Evolutionary conservation across 2,797 vertebrate species (phyloP).

Genomic region (Botia kubotai): DNA sequence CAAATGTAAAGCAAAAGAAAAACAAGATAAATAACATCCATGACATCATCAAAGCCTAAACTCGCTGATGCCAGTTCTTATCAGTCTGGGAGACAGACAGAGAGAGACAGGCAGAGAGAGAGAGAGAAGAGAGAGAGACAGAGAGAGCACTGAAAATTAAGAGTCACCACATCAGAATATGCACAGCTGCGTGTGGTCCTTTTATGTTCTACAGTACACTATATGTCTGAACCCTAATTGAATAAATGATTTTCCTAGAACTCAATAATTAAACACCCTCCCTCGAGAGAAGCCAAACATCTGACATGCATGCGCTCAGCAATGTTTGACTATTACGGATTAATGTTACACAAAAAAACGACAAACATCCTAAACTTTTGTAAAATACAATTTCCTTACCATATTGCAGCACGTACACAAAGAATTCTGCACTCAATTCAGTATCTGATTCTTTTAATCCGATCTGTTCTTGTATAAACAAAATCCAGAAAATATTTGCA

Average conservation of each 20-base stretch:
- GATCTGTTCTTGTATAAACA: background rate
- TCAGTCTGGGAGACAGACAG: slow-evolving; percentile 41
- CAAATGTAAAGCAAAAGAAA: slow-evolving; percentile 10
- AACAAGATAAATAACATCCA: slow-evolving; percentile 42
- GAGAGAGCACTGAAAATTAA: slow-evolving; percentile 40
- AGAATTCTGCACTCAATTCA: background rate
- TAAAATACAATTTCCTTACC: too few species aligned
- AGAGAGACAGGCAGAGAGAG: background rate
- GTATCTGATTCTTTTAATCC: background rate
- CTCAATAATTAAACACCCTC: slow-evolving; percentile 30
- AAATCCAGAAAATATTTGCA: background rate
- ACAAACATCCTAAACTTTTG: too few species aligned
- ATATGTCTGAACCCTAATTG: slow-evolving; percentile 36
- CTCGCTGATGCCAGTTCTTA: slow-evolving; percentile 45
- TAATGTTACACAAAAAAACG: slow-evolving; percentile 28
- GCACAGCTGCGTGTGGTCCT: slow-evolving; percentile 43
- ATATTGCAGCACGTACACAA: background rate
- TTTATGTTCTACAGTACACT: slow-evolving; percentile 23
- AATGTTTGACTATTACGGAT: slow-evolving; percentile 38
- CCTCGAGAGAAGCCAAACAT: slow-evolving; percentile 18
- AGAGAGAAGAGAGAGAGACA: background rate
- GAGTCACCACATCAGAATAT: slow-evolving; percentile 47
- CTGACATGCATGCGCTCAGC: slow-evolving; percentile 9
- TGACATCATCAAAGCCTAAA: slow-evolving; percentile 45
- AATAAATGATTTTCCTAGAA: slow-evolving; percentile 42